Evolutionary conservation across 2,113 vertebrate genomes (phyloP), one percentile per base, ranked within the genome.

Genomic region (Sphaerodactylus townsendi): DNA sequence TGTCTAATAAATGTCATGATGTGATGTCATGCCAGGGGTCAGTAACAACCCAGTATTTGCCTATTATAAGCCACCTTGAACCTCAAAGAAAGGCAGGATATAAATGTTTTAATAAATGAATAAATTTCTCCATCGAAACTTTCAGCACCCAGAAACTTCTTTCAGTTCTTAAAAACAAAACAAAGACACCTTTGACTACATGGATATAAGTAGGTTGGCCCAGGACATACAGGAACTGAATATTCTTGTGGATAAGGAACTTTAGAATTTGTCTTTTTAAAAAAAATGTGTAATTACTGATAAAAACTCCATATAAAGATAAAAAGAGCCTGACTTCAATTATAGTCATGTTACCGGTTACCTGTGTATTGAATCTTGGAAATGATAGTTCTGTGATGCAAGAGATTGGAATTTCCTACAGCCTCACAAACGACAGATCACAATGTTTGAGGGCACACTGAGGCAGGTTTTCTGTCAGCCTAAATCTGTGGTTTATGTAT

Each of bases 281-380:
- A 79, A 80, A n/a, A 79, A n/a, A 35, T 17, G 35, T 35, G 35
- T 53, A 37, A 3, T n/a, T 50, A 44, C 50, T 41, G 25, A 56
- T 15, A 39, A 10, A 21, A 70, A n/a, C 6, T 48, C 10, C 21
- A 50, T 19, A 6, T 30, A 25, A 39, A 92, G 91, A 92, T 91
- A 91, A 90, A 89, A 81, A 88, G 82, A 92, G 23, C 50, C 19
- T 46, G 28, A 74, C 13, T 73, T 48, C 10, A 75, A 75, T 7
- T 37, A 4, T 59, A 77, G 21, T 28, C 56, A 77, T 62, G 35
- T 3, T 53, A 10, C 6, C 33, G 39, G 35, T 3, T 53, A 10
- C 6, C 33, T 41, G 1, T 28, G 23, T 21, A 11, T 19, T 13
- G 37, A 77, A 41, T 11, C 56, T 37, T 17, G 23, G 37, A 19